Evolutionary conservation across 2,113 vertebrate species (phyloP), one percentile per base, ranked within the genome.

Genomic region (Morone chrysops): DNA sequence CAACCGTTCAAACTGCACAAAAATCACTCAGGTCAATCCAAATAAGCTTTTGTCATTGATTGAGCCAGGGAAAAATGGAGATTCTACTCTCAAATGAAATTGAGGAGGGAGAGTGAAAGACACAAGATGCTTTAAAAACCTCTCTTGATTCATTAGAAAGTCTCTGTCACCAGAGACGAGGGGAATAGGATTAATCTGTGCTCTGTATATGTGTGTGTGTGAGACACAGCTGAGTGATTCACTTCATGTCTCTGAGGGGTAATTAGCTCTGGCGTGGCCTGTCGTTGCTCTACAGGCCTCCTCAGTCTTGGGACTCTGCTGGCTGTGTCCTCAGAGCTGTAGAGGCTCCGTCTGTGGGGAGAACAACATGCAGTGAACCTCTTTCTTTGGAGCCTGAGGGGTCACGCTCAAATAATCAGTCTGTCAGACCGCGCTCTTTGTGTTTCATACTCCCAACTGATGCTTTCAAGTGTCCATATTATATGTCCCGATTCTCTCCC

Each of bases 81-180:
- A 83, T 89, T 87, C 87, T 81, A 87, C 72, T 87, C 84, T 82
- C 47, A 92, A 86, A 90, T 90, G 60, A 87, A 87, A 89, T 70
- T 76, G 43, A 78, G 63, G 71, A 75, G 66, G 38, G 75, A 68
- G 57, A 77, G 48, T 20, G 43, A 78, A 87, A 81, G 70, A 86
- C 69, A 82, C 20, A 14, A 88, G 72, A 92, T 75, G 75, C 62
- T 87, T 72, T 75, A 76, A 84, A 91, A 89, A 85, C 13, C 72
- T 83, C 84, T 82, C 54, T 78, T 84, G 87, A 94, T 91, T 94
- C 90, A 91, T 93, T 90, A 89, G 78, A 90, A 88, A 84, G 71
- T 87, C 84, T 62, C 53, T 69, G 81, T 75, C 67, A 82, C 66
- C 60, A 73, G 65, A 92, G 78, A 86, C 48, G 50, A 59, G 60